phyloP scores from a whole-genome alignment of 2,888 invertebrate genomes.

The Phaedon cochleariae region DNA sequence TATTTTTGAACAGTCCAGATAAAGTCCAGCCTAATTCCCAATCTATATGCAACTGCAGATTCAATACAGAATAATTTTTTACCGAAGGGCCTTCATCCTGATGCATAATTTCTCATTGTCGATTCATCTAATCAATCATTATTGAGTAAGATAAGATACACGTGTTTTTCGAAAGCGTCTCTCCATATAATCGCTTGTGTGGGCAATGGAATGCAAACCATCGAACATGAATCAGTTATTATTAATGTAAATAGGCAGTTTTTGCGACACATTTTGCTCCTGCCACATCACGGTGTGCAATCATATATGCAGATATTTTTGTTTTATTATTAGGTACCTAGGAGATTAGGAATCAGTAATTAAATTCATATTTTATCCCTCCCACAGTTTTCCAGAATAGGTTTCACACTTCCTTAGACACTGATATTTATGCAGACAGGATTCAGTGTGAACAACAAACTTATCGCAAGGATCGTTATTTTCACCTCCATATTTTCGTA shows the following conservation, averaged over 20 bases:
- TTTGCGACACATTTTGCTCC: not conserved
- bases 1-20: too few species aligned
- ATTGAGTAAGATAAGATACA: not conserved
- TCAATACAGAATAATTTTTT: not conserved
- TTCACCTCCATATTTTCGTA: not conserved
- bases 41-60: not conserved
- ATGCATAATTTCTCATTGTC: not conserved
- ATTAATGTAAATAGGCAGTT: not conserved
- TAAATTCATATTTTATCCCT: too few species aligned
- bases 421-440: too few species aligned
- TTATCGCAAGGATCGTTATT: not conserved
- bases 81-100: not conserved
- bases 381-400: too few species aligned
- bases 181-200: not conserved
- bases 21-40: not conserved
- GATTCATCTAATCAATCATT: not conserved
- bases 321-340: too few species aligned
- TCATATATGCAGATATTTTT: not conserved
- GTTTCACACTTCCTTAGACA: too few species aligned
- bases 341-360: too few species aligned
- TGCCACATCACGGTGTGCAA: not conserved
- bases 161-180: not conserved
- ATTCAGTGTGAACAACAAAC: too few species aligned
- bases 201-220: constrained; percentile 1
- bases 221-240: not conserved